Base-by-base conservation (phyloP, 2,888 invertebrate species). In the Parnassius apollo region DNA sequence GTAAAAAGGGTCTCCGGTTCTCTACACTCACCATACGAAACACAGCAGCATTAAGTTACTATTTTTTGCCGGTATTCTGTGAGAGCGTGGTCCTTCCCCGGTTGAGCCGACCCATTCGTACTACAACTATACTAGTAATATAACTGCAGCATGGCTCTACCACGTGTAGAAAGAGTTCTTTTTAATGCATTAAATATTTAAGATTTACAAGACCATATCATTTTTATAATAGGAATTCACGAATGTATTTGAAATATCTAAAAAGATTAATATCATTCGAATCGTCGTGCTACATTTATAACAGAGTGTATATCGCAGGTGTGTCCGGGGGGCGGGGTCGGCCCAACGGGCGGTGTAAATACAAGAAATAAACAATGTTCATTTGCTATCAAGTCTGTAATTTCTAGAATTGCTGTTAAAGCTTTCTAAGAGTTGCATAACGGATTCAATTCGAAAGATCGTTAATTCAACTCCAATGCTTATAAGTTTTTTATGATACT, bases 251-350 rank as follows among this genome's bases (percentile, higher is more conserved):
- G 45, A 44, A 59, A 46, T 45, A 57, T 61, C 57, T 57, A 57
- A 13, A 53, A 54, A 50, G 58, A 62, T 62, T 58, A 25, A 62
- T 62, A 3, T 22, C 25, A n/a, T 22, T 44, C 25, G 53, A 54
- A 53, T 44, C 53, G 58, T 58, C 58, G 42, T 49, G 57, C 54
- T 22, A 58, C 53, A 25, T 45, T 57, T 53, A 62, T 62, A 62
- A 62, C 62, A 54, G 62, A 54, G 62, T 62, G 76, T 83, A 86
- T 82, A 79, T 59, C 54, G 69, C 76, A 80, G 90, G 91, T 78
- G 91, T 87, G 87, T 76, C 83, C 65, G 60, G 57, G 75, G 74
- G 89, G 91, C 88, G 89, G 86, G 75, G 81, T 68, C 77, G 73
- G 8, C 11, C 62, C 9, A 49, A 35, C 62, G 45, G 35, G 13